Base-by-base conservation (phyloP, 2,797 vertebrate species). In the Protosalanx chinensis region DNA sequence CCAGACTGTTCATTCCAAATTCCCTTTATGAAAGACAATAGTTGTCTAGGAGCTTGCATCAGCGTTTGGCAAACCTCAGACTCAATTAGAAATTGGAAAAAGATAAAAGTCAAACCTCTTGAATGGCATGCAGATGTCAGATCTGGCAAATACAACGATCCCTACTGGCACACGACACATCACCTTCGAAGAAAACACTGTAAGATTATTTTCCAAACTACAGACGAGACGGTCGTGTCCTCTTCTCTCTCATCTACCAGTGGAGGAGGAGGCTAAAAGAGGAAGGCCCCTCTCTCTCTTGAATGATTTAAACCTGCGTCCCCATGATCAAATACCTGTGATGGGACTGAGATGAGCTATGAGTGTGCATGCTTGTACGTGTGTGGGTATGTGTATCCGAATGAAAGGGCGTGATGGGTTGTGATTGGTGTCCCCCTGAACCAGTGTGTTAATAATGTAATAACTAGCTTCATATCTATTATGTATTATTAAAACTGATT, bases 401-500 rank as follows among this genome's bases (percentile, higher is more conserved):
- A 62, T 65, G 37, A 46, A 65, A 35, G 46, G 41, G 23, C 6
- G 46, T 53, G n/a, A 71, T 76, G 80, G 77, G 84, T 72, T 81
- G 37, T 64, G 71, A 67, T 68, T 62, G 53, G 13, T 76, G 68
- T 81, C 82, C 78, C 79, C 23, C 33, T 41, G 76, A 82, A 79
- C 79, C 37, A 74, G n/a, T 51, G 70, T 70, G 73, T 88, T 84
- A 87, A 89, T 88, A 85, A 89, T 90, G 75, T 67, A 82, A 85
- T 74, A 83, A 72, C 74, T 80, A 80, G 73, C 71, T 85, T 85
- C 76, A 76, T 81, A 76, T 80, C 72, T 81, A 62, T 82, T 79
- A 84, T 88, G 76, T 84, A 87, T 88, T 86, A 85, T 88, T 90
- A 76, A 89, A 76, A 81, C 73, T 73, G 76, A 82, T 87, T 80